Percentiles rank a stretch among this genome's conserved stretches.
Conservation (phyloP, 2,888 invertebrate species). For the Drosophila affinis region DNA sequence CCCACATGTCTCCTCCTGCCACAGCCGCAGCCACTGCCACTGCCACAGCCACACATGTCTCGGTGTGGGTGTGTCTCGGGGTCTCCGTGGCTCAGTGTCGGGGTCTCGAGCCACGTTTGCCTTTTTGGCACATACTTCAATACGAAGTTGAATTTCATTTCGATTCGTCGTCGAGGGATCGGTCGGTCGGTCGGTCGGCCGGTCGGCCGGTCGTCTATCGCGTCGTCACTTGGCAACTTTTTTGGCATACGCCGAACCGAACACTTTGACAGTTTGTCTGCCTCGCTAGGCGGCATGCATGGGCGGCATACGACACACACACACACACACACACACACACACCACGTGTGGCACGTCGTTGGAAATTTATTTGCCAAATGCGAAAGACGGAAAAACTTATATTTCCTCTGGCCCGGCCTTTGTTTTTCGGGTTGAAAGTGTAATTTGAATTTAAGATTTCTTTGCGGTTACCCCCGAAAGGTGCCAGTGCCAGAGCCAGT, state of each 20-base stretch:
- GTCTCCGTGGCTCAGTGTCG: neutral
- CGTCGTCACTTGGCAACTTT: constrained; percentile 72
- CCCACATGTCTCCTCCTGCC: constrained; percentile 41
- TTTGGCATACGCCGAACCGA: constrained; percentile 64
- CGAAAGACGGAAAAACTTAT: neutral
- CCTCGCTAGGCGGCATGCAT: constrained; percentile 25
- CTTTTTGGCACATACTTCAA: constrained; percentile 80
- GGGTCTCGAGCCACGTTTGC: constrained; percentile 59
- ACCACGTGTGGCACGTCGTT: neutral
- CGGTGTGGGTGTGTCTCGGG: constrained; percentile 24
- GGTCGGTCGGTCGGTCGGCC: constrained; percentile 1
- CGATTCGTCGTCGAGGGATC: constrained; percentile 55
- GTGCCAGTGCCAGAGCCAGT: constrained; percentile 40
- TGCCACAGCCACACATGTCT: too few relatives aligned
- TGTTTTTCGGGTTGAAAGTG: constrained; percentile 70
- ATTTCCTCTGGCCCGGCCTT: neutral
- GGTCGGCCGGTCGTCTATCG: constrained; percentile 43
- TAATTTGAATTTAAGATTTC: constrained; percentile 80
- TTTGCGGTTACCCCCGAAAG: constrained; percentile 68
- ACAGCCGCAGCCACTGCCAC: too few relatives aligned
- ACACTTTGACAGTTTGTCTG: constrained; percentile 78
- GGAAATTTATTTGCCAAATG: neutral
- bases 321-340: constrained; percentile 2
- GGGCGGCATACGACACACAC: neutral
- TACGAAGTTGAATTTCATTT: constrained; percentile 77